phyloP scores from a whole-genome alignment of 2,888 invertebrate genomes.

The Euproctis similis region DNA sequence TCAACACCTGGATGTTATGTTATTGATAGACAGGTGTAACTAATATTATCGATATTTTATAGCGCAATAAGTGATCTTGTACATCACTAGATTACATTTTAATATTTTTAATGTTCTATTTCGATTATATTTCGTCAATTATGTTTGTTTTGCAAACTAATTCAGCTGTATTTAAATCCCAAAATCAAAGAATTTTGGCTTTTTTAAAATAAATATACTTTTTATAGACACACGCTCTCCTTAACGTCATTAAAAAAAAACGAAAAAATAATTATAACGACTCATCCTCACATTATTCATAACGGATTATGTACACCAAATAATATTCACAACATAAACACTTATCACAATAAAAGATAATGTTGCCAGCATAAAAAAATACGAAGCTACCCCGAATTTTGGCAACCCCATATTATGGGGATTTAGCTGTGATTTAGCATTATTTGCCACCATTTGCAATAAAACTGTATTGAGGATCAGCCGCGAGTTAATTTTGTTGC shows the following conservation, averaged over 20 bases:
- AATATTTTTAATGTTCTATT: too few relatives aligned
- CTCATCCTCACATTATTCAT: conserved; percentile 16
- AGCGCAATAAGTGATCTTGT: conserved; percentile 5
- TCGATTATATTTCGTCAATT: too few relatives aligned
- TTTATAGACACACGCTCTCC: too few relatives aligned
- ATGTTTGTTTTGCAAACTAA: too few relatives aligned
- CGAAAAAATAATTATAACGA: too few relatives aligned
- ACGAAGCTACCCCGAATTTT: conserved; percentile 33
- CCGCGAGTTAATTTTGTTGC: conserved; percentile 47
- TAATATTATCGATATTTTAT: conserved; percentile 18
- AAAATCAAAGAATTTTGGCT: too few relatives aligned
- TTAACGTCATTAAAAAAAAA: too few relatives aligned
- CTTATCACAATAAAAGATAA: conserved; percentile 58
- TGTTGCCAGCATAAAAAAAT: conserved; percentile 37
- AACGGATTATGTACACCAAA: conserved; percentile 16
- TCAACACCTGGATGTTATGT: conserved; percentile 34
- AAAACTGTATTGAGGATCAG: conserved; percentile 59
- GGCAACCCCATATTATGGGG: conserved; percentile 44
- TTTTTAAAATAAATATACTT: too few relatives aligned
- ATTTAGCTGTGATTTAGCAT: conserved; percentile 62
- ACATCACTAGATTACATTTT: conserved; percentile 9
- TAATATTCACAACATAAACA: conserved; percentile 43
- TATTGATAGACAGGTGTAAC: conserved; percentile 35
- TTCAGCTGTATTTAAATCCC: too few relatives aligned
- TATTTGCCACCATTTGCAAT: conserved; percentile 59